phyloP scores from a whole-genome alignment of 2,888 invertebrate genomes.

The Hetaerina titia region DNA sequence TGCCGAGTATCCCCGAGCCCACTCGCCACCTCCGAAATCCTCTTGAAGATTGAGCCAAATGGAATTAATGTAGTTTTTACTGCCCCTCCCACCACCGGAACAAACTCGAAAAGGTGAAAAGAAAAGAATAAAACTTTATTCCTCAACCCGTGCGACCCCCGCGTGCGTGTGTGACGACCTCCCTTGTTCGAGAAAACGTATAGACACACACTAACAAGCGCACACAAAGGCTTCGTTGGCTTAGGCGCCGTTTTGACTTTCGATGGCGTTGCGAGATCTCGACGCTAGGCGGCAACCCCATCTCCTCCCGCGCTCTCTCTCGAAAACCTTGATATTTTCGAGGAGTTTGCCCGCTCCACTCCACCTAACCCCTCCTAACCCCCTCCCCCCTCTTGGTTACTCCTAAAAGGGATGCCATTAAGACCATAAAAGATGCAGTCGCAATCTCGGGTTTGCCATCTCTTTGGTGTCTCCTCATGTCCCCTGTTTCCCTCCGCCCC shows the following conservation, averaged over 20 bases:
- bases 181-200: not conserved
- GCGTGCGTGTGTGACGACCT: not conserved
- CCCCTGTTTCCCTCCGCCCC: slow-evolving; percentile 75
- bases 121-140: not conserved
- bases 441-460: slow-evolving; percentile 69
- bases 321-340: slow-evolving; percentile 6
- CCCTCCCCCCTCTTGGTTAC: not conserved
- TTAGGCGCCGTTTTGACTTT: not conserved
- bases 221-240: no score
- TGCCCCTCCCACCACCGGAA: not conserved
- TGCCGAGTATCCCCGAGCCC: not conserved
- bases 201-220: no score
- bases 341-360: not conserved
- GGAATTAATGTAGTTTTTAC: not conserved
- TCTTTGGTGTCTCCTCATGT: slow-evolving; percentile 70
- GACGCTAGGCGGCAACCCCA: not conserved
- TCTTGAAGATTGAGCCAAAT: slow-evolving; percentile 29
- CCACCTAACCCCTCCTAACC: not conserved
- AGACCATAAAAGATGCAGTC: slow-evolving; percentile 66
- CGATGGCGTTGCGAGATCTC: slow-evolving; percentile 19
- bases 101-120: not conserved
- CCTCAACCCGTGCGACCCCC: not conserved
- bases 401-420: slow-evolving; percentile 44
- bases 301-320: not conserved
- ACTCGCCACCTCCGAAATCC: not conserved